Evolutionary conservation across 2,797 vertebrate genomes (phyloP).

Genomic region (Enteromius afrohamiltoni): DNA sequence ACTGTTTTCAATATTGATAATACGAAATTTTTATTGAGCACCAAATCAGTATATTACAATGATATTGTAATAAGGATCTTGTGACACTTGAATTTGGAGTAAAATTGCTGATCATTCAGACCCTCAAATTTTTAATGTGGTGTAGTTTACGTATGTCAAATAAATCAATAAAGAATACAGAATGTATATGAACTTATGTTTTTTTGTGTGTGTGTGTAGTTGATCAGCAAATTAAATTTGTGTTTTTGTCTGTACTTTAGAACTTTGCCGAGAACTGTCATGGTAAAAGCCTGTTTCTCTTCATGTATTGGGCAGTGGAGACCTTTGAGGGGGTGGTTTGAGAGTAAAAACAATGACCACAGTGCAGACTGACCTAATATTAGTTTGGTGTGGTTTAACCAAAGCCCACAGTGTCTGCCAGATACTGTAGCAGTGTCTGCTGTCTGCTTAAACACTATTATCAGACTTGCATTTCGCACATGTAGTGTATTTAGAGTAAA

Average conservation of each 20-base stretch:
- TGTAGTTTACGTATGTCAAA: neutral
- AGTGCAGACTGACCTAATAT: constrained; percentile 19
- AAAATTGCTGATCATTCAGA: neutral
- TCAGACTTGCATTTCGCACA: constrained; percentile 15
- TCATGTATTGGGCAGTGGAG: neutral
- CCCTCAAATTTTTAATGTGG: neutral
- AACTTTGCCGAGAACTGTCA: neutral
- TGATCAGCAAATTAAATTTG: neutral
- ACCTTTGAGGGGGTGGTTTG: neutral
- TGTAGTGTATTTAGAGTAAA: constrained; percentile 8
- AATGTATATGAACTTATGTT: neutral
- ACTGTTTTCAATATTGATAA: too few relatives aligned
- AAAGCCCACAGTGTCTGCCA: constrained; percentile 3
- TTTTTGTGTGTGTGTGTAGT: neutral
- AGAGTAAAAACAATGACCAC: constrained; percentile 6
- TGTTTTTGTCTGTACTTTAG: neutral
- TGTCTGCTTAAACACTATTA: constrained; percentile 30
- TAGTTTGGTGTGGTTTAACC: neutral
- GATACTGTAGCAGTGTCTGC: constrained; percentile 13
- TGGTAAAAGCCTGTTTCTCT: neutral
- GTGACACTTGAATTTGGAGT: neutral
- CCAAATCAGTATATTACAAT: too few relatives aligned
- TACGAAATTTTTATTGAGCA: too few relatives aligned
- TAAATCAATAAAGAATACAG: neutral
- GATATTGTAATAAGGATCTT: neutral